phyloP scores from a whole-genome alignment of 2,113 vertebrate genomes.

The Ivindomyrus marchei region DNA sequence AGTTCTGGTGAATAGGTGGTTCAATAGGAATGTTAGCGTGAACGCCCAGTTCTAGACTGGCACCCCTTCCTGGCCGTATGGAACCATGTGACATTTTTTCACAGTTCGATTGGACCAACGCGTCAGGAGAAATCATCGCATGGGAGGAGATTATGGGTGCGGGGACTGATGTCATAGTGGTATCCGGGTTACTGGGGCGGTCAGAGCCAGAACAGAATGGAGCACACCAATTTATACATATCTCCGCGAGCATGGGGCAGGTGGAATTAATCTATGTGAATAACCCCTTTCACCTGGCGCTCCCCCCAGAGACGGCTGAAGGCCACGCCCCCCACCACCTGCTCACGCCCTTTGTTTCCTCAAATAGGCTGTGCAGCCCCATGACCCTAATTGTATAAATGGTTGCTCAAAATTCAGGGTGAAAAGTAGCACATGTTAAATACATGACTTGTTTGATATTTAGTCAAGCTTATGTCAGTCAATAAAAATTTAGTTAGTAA shows the following conservation, averaged over 20 bases:
- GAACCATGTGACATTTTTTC: background rate
- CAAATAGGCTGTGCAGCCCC: background rate
- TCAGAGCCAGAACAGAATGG: background rate
- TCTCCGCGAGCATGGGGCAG: background rate
- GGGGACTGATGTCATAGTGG: background rate
- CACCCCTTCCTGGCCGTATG: background rate
- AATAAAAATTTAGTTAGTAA: background rate
- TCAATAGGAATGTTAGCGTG: background rate
- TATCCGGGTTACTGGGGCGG: background rate
- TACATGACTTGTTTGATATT: background rate
- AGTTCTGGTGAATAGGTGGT: background rate
- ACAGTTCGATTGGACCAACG: background rate
- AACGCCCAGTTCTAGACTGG: background rate
- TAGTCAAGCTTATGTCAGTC: background rate
- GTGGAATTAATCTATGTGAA: constrained; percentile 2
- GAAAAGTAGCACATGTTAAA: background rate
- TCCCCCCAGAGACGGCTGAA: background rate
- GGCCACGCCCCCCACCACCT: background rate
- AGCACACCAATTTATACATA: constrained; percentile 1
- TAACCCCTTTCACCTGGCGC: background rate
- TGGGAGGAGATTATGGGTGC: background rate
- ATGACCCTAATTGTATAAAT: background rate
- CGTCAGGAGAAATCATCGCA: background rate
- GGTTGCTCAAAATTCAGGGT: background rate
- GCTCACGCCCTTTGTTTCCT: background rate